Percentiles rank a stretch among this genome's conserved stretches.
These are phyloP conservation scores for Callosobruchus maculatus DNA, from an alignment of 2,888 invertebrate species.

Conservation along the genomic window DNA sequence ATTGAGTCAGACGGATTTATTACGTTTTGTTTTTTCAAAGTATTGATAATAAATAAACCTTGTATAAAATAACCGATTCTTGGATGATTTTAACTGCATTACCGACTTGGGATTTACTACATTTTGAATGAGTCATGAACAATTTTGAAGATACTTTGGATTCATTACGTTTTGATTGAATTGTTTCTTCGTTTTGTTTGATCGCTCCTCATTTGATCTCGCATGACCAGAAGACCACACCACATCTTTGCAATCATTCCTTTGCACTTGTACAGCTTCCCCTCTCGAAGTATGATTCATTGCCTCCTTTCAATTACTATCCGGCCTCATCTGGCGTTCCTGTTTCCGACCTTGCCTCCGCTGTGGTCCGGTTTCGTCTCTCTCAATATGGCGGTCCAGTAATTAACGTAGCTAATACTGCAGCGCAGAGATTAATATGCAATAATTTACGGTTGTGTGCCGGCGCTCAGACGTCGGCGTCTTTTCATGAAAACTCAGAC, in stretches of 20 bases:
- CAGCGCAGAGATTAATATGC: slow-evolving; percentile 52
- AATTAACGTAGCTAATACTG: slow-evolving; percentile 52
- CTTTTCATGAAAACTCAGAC: not conserved
- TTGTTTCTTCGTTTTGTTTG: no score
- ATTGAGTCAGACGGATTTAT: no score
- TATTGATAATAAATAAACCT: no score
- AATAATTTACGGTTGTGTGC: slow-evolving; percentile 47
- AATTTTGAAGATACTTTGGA: no score
- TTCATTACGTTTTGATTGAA: no score
- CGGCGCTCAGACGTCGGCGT: slow-evolving; percentile 22
- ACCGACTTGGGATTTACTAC: no score
- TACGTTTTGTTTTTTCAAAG: no score
- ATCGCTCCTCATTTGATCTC: no score
- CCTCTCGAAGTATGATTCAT: not conserved
- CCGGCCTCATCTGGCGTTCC: not conserved
- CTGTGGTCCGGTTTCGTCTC: slow-evolving; percentile 39
- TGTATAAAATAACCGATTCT: no score
- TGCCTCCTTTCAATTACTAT: not conserved
- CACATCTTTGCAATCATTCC: not conserved
- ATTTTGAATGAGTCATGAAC: no score
- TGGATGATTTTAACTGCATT: no score
- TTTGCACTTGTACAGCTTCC: not conserved
- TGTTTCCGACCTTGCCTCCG: slow-evolving; percentile 29
- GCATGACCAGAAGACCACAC: not conserved
- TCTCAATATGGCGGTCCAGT: slow-evolving; percentile 47